Conservation (phyloP, 1,140 invertebrate genomes). For the Nomia melanderi region DNA sequence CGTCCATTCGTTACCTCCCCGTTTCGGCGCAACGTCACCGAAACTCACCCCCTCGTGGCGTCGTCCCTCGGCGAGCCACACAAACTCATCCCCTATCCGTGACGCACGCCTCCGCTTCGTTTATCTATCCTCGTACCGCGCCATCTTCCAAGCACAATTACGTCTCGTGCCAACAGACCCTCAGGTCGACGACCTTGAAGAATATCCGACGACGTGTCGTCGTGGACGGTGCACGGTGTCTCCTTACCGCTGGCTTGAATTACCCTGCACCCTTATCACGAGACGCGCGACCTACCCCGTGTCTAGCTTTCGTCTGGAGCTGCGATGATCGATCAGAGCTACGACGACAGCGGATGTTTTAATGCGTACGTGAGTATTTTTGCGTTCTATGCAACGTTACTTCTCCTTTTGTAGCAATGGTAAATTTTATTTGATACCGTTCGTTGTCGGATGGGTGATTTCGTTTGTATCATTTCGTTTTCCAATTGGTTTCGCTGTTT, state of each 20-base stretch:
- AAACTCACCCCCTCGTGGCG: constrained; percentile 7
- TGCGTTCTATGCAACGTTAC: too few species aligned
- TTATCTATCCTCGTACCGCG: constrained; percentile 17
- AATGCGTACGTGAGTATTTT: too few species aligned
- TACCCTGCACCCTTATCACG: constrained; percentile 40
- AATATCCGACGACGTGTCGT: constrained; percentile 29
- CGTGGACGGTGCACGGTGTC: constrained; percentile 42
- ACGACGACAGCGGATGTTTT: too few species aligned
- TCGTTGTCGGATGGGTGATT: too few species aligned
- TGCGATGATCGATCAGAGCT: too few species aligned
- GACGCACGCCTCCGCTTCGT: not conserved
- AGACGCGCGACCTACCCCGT: not conserved
- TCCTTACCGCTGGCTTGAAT: constrained; percentile 47
- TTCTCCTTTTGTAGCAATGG: too few species aligned
- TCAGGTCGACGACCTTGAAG: constrained; percentile 54
- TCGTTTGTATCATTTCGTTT: too few species aligned
- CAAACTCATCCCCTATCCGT: constrained; percentile 47
- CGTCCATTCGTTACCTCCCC: constrained; percentile 44
- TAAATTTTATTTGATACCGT: too few species aligned
- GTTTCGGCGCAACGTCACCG: constrained; percentile 49
- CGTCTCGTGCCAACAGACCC: constrained; percentile 26
- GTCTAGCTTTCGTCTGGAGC: not conserved
- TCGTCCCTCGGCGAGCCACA: constrained; percentile 40
- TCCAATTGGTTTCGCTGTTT: too few species aligned
- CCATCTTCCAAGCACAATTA: constrained; percentile 48